Base-by-base conservation (phyloP, 2,888 invertebrate species). In the Agriotes lineatus region DNA sequence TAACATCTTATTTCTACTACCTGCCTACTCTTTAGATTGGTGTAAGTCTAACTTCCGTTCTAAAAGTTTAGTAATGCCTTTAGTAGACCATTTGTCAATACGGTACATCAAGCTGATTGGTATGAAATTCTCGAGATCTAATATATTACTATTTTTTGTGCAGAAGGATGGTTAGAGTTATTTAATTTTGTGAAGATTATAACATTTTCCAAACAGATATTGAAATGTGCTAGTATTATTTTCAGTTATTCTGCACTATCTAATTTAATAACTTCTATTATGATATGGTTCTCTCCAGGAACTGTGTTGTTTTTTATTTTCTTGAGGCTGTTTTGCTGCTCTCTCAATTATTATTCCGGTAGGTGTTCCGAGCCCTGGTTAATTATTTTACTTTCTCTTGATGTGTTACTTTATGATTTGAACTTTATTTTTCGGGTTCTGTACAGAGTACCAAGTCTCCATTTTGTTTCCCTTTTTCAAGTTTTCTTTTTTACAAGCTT, bases 241-340 rank as follows among this genome's bases (percentile, higher is more conserved):
- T 59, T 42, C 19, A 59, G 25, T 14, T 44, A 30, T 14, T 58
- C 30, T 45, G 44, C 48, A 48, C 35, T 20, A 59, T 45, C 45
- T 59, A 30, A n/a, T 25, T 45, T 59, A 59, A 14, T 30, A 16
- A 25, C 30, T 25, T 48, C 48, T 48, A 60, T 48, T 7, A 42
- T 18, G 4, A 33, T 60, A 18, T 60, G 5, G 35, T 60, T 19
- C 9, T 48, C 50, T 10, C 44, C 59, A 25, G 44, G 10, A 12
- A 30, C 22, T 20, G 33, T 56, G 12, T 56, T 56, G 56, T 35
- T 35, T 59, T 59, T 59, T 35, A 60, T 60, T 60, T 60, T 18
- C 37, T 19, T 48, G 5, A 60, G 18, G 12, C 2, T n/a, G 12
- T 60, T 5, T 60, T 35, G n/a, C 19, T 30, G 20, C 58, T 60